Evolutionary conservation across 2,888 invertebrate genomes (phyloP), one percentile per base, ranked within the genome.

Genomic region (Tipula lateralis): DNA sequence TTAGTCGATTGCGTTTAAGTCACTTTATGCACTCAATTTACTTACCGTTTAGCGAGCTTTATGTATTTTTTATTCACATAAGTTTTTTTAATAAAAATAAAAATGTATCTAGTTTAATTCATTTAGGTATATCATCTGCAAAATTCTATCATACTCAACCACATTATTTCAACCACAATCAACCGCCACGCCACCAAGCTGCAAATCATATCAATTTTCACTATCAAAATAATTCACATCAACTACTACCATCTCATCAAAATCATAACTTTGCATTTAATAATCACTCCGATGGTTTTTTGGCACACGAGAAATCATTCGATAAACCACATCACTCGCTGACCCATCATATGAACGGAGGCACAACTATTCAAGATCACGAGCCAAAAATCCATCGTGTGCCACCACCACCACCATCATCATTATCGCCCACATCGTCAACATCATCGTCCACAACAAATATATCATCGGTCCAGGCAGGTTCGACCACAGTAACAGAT

Each of bases 101-200:
- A 66, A 66, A n/a, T 66, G 66, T 66, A 66, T 66, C 66, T 66
- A 66, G 66, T 66, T 66, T 66, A 66, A 66, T 66, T 66, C 66
- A 66, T 66, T 66, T 66, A 66, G 66, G 66, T 66, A 44, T 6
- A 44, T 3, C 24, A 66, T 2, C 66, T 12, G 66, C 24, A 66
- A 66, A 66, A 66, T 66, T 66, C 0, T 66, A 0, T 66, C 66
- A 66, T 24, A 66, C 7, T 24, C 66, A 66, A 24, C 66, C 66
- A 19, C 24, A 66, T 66, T 24, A 9, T 24, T 66, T 66, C 24
- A 24, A 66, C 66, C 66, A 66, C n/a, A 66, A 24, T 24, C 66
- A 24, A 66, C 19, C 24, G 24, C 7, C 66, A 66, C 24, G 9
- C 2, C 24, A 2, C 2, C 24, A 24, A 24, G 66, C 7, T 24